phyloP scores from a whole-genome alignment of 2,113 vertebrate species.

The Etheostoma spectabile region DNA sequence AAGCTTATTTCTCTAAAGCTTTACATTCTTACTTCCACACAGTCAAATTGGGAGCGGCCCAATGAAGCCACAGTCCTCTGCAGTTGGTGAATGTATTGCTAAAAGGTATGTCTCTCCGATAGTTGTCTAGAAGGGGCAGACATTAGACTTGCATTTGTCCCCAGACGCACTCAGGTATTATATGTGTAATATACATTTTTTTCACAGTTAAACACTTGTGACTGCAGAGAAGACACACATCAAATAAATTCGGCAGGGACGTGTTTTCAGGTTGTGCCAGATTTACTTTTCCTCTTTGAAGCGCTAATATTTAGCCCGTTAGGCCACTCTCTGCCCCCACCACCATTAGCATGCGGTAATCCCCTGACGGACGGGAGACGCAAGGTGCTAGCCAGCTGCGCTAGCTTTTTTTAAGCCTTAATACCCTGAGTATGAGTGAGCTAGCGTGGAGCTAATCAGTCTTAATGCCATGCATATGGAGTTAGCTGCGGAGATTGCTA shows the following conservation, averaged over 20 bases:
- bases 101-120: neutral
- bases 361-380: constrained; percentile 54
- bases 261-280: constrained; percentile 41
- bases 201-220: constrained; percentile 17
- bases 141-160: neutral
- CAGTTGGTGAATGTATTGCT: neutral
- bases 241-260: neutral
- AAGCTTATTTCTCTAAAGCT: neutral
- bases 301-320: constrained; percentile 24
- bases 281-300: constrained; percentile 55
- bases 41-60: neutral
- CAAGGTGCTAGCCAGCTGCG: constrained; percentile 57
- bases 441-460: constrained; percentile 68
- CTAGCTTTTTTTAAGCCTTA: constrained; percentile 64
- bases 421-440: constrained; percentile 64
- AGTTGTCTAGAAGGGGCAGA: neutral
- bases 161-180: constrained; percentile 10
- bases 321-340: constrained; percentile 18
- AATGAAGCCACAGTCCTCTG: neutral
- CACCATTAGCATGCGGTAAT: constrained; percentile 61
- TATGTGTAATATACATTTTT: neutral
- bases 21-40: too few relatives aligned
- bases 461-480: constrained; percentile 57
- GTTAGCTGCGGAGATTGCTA: constrained; percentile 60
- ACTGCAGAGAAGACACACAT: constrained; percentile 11